Evolutionary conservation across 2,797 vertebrate genomes (phyloP).

Genomic region (Catamblyrhynchus diadema): DNA sequence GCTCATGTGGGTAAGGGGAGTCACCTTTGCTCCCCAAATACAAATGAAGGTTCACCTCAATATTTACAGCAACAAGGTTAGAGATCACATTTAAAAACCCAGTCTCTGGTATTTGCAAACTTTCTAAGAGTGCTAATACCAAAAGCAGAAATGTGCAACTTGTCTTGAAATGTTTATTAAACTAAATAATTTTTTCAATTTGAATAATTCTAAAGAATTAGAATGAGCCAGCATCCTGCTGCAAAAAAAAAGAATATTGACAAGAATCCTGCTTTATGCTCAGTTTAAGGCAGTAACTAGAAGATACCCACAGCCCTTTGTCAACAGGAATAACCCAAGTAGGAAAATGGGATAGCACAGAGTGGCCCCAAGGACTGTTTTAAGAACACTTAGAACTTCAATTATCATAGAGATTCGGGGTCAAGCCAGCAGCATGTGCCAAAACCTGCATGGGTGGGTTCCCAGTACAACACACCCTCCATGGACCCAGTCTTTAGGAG

Average conservation of each 20-base stretch:
- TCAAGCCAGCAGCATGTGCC: background rate
- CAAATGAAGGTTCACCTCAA: accelerated
- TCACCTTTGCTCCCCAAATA: background rate
- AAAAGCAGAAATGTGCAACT: background rate
- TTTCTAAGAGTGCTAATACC: background rate
- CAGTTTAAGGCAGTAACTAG: background rate
- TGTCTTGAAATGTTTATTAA: background rate
- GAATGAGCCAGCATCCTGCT: background rate
- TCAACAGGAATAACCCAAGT: background rate
- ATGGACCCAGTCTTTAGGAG: background rate
- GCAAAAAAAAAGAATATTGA: constrained; percentile 10
- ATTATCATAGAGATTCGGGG: background rate
- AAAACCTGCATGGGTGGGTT: background rate
- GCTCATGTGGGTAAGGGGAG: background rate
- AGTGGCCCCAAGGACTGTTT: background rate
- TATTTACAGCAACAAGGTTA: background rate
- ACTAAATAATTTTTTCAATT: background rate
- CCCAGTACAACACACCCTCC: background rate
- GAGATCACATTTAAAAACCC: background rate
- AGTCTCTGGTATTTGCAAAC: background rate
- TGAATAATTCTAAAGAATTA: background rate
- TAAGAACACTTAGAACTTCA: background rate
- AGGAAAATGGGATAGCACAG: background rate
- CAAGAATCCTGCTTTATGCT: background rate
- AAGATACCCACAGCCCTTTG: background rate